These are phyloP conservation scores for Cantharis rufa DNA, from an alignment of 2,888 invertebrate species.

Conservation along the genomic window DNA sequence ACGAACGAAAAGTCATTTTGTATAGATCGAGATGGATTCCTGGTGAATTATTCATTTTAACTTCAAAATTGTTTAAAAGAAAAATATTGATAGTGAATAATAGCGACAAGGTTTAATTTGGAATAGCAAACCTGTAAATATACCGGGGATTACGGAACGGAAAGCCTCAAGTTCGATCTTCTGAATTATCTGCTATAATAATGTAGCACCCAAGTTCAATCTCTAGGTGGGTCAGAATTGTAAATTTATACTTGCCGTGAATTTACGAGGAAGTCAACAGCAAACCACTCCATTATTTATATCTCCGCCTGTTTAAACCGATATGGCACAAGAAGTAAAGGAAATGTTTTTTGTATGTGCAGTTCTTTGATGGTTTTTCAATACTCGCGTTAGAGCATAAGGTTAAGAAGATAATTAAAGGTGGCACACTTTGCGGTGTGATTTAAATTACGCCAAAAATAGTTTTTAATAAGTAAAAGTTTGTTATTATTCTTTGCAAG, in stretches of 20 bases:
- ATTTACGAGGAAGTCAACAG: background rate
- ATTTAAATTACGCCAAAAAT: background rate
- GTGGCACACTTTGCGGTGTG: background rate
- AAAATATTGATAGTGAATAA: background rate
- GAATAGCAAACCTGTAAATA: background rate
- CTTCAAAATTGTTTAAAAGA: too few relatives aligned
- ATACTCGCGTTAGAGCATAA: background rate
- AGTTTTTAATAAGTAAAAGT: background rate
- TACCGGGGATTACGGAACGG: background rate
- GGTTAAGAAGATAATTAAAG: background rate
- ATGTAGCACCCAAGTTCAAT: background rate
- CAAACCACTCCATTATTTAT: background rate
- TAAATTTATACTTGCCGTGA: background rate
- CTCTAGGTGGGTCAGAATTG: background rate
- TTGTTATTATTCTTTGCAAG: background rate
- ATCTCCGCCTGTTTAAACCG: background rate
- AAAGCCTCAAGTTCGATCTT: background rate
- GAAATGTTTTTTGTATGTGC: background rate
- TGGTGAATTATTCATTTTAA: too few relatives aligned
- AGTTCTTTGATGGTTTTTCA: background rate
- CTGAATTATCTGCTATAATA: background rate
- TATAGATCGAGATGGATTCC: too few relatives aligned
- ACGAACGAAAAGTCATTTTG: too few relatives aligned
- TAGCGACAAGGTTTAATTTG: background rate
- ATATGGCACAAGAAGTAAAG: background rate